Base-by-base conservation (phyloP, 2,797 vertebrate species). In the Megaceryle alcyon region DNA sequence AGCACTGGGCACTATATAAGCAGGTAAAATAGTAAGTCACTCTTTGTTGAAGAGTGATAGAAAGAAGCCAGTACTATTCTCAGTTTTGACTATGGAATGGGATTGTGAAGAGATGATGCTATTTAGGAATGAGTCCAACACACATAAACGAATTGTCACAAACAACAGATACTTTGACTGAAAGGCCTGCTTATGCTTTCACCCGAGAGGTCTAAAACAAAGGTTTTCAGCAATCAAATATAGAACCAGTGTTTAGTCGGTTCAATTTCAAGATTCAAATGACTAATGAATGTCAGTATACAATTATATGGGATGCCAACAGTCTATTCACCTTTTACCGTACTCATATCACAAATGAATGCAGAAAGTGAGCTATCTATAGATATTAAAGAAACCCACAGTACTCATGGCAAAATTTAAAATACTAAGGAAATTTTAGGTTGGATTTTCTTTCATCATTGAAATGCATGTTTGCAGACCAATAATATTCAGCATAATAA, bases 111-210 rank as follows among this genome's bases (percentile, higher is more conserved):
- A 94, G 35, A 88, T 65, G 61, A 53, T 76, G 10, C 31, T 92
- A 8, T 60, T 91, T 81, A 91, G 89, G 87, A 92, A 66, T 20
- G 48, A 44, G 31, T 91, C 88, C 95, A 94, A 90, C 25, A 68
- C 35, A 51, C 29, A 68, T 84, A 95, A 93, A 93, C 73, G 86
- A 84, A 66, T 91, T 86, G 78, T 86, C 93, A 88, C 31, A 77
- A 82, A 60, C 56, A 96, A 68, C 88, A 95, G 87, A 78, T 51
- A 79, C 44, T 92, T 84, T 77, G 49, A 92, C 66, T 88, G 83
- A 90, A 90, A 92, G 83, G 26, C 53, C 92, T 75, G 23, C 44
- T 93, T 85, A 37, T 90, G 78, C 79, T 92, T 97, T 93, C 93
- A 85, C 53, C 56, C 53, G 54, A 53, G 54, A 93, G 64, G 84